phyloP scores from a whole-genome alignment of 1,140 invertebrate genomes.

The Achatina immaculata region DNA sequence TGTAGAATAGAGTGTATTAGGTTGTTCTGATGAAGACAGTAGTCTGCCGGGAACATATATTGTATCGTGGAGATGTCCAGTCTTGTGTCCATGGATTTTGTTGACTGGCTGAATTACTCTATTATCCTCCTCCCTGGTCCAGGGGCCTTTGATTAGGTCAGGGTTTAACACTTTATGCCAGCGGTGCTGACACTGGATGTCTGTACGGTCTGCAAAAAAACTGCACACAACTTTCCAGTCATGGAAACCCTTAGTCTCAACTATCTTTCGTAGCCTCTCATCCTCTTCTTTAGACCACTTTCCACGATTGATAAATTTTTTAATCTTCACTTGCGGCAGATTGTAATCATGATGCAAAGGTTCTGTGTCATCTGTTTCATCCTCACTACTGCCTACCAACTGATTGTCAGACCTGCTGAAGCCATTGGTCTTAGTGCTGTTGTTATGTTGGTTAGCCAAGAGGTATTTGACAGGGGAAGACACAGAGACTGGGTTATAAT shows the following conservation, averaged over 20 bases:
- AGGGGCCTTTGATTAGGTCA: slow-evolving; percentile 95
- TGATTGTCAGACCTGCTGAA: slow-evolving; percentile 41
- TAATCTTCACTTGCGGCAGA: slow-evolving; percentile 54
- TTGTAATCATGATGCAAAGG: slow-evolving; percentile 59
- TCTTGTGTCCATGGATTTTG: too few relatives aligned
- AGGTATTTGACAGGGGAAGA: slow-evolving; percentile 23
- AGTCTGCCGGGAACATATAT: too few relatives aligned
- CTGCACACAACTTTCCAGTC: slow-evolving; percentile 86
- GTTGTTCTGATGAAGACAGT: too few relatives aligned
- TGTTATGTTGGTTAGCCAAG: slow-evolving; percentile 19
- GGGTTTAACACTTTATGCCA: slow-evolving; percentile 98
- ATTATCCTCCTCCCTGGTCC: slow-evolving; percentile 98
- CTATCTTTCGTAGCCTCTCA: slow-evolving; percentile 83
- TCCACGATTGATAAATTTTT: slow-evolving; percentile 82
- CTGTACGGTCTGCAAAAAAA: slow-evolving; percentile 88
- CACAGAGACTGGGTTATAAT: slow-evolving; percentile 14
- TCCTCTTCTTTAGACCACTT: slow-evolving; percentile 89
- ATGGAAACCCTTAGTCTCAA: slow-evolving; percentile 79
- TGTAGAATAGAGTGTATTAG: too few relatives aligned
- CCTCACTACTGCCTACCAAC: slow-evolving; percentile 59
- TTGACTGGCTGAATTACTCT: slow-evolving; percentile 93
- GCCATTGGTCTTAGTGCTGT: slow-evolving; percentile 9
- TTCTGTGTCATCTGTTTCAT: slow-evolving; percentile 58
- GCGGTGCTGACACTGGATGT: slow-evolving; percentile 95
- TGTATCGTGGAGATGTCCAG: too few relatives aligned